Conservation (phyloP, 2,113 vertebrate genomes). For the Sturnus vulgaris region DNA sequence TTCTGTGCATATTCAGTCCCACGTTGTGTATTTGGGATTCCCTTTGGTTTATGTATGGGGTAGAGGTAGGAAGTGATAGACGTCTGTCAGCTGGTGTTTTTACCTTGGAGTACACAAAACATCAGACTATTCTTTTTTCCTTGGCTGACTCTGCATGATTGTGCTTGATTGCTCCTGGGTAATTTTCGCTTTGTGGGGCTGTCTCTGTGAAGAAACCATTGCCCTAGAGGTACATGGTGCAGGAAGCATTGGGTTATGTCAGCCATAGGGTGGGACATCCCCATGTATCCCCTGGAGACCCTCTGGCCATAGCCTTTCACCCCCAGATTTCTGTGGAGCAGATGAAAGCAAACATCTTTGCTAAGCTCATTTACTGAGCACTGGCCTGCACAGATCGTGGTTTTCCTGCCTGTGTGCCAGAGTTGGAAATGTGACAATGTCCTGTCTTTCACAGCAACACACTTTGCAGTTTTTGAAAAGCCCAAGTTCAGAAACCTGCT, state of each 20-base stretch:
- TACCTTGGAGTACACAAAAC: background rate
- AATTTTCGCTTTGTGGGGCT: background rate
- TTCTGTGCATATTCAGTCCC: background rate
- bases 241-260: background rate
- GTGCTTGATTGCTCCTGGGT: background rate
- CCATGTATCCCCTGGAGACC: background rate
- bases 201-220: background rate
- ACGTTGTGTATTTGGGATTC: background rate
- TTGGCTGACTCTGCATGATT: background rate
- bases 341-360: background rate
- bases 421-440: background rate
- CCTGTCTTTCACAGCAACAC: background rate
- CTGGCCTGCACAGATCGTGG: background rate
- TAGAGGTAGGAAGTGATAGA: background rate
- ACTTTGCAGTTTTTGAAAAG: background rate
- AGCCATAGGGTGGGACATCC: fast-evolving
- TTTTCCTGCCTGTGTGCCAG: background rate
- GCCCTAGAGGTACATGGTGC: fast-evolving
- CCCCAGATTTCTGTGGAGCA: background rate
- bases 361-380: background rate
- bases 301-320: background rate
- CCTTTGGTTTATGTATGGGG: background rate
- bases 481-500: background rate
- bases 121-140: background rate
- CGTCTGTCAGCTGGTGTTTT: background rate